These are phyloP conservation scores for Gymnocypris eckloni DNA, from an alignment of 2,797 vertebrate species.

Conservation along the genomic window DNA sequence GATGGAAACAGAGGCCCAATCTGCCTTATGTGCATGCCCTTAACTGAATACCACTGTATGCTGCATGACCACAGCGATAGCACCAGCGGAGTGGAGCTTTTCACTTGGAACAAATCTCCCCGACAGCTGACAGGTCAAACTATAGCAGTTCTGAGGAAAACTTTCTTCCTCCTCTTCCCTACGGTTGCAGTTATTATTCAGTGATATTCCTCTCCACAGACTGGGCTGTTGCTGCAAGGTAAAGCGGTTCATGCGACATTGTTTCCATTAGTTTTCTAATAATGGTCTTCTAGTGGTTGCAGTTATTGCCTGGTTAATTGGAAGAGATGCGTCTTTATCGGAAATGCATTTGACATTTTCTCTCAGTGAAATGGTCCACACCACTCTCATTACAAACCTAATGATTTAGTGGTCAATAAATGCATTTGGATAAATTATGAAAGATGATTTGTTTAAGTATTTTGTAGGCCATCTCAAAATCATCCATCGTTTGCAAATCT, in stretches of 20 bases:
- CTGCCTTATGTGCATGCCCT: conserved; percentile 30
- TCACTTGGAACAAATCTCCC: conserved; percentile 33
- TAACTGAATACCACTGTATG: conserved; percentile 27
- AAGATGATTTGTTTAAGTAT: conserved; percentile 49
- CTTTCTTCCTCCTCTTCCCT: conserved; percentile 32
- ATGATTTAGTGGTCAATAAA: conserved; percentile 52
- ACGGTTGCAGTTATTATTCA: conserved; percentile 22
- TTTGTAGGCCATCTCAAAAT: conserved; percentile 41
- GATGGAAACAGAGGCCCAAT: conserved; percentile 39
- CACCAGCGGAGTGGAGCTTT: conserved; percentile 20
- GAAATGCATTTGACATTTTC: conserved; percentile 51
- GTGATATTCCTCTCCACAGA: conserved; percentile 18
- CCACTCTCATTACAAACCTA: conserved; percentile 53
- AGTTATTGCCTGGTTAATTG: conserved; percentile 27
- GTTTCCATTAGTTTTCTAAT: conserved; percentile 48
- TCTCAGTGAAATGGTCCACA: conserved; percentile 32
- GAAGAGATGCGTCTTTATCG: conserved; percentile 45
- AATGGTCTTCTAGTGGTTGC: conserved; percentile 31
- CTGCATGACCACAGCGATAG: conserved; percentile 30
- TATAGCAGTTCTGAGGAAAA: conserved; percentile 24
- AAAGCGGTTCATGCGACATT: conserved; percentile 5
- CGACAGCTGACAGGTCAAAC: conserved; percentile 41
- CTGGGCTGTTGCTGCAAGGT: conserved; percentile 16
- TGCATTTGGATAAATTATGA: conserved; percentile 58
- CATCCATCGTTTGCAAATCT: too few species aligned